Percentiles rank a stretch among this genome's conserved stretches.
Conservation (phyloP, 2,113 vertebrate species). For the Azemiops feae region DNA sequence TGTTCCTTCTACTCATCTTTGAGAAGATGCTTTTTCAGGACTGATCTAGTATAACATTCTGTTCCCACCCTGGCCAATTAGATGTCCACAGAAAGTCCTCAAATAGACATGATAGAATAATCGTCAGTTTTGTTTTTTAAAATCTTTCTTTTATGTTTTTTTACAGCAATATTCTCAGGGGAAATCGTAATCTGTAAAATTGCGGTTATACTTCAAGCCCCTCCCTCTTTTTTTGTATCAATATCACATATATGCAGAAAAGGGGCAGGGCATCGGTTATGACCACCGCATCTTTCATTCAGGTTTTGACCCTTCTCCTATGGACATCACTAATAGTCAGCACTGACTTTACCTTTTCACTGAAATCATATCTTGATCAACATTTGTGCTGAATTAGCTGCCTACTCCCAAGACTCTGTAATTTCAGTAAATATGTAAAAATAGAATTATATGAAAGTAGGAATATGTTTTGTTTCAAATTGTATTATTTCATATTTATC, state of each 20-base stretch:
- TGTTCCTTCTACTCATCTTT: neutral
- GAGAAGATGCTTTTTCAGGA: neutral
- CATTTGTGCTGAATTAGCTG: neutral
- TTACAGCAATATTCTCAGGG: neutral
- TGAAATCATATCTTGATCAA: neutral
- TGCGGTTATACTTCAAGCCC: neutral
- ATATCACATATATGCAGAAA: too few species aligned
- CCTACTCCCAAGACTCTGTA: neutral
- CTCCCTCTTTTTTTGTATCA: neutral
- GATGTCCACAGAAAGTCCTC: neutral
- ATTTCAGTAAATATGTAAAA: neutral
- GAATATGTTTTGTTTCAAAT: neutral
- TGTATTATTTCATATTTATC: neutral
- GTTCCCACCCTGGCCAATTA: neutral
- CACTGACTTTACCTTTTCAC: neutral
- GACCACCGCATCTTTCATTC: neutral
- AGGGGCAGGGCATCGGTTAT: too few species aligned
- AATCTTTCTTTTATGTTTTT: neutral
- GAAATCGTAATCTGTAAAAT: neutral
- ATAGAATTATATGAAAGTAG: neutral
- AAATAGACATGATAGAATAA: neutral
- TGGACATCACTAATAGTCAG: neutral
- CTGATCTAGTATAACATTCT: neutral
- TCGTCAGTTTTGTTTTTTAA: neutral
- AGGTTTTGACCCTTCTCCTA: neutral